These are phyloP conservation scores for Hycleus phaleratus DNA, from an alignment of 1,140 invertebrate species.

Conservation along the genomic window DNA sequence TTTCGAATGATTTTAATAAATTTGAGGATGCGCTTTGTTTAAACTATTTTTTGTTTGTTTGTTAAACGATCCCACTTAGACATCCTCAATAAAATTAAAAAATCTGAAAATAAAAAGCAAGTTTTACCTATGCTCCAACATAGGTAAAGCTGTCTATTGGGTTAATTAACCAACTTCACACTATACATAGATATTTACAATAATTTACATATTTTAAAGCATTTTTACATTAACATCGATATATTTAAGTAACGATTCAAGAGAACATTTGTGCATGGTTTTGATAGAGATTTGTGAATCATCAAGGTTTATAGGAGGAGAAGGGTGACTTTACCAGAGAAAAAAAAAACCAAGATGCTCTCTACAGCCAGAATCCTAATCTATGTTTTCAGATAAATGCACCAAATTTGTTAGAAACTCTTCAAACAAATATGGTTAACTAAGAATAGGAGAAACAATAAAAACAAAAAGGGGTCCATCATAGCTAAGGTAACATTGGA, in stretches of 20 bases:
- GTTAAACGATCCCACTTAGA: no score
- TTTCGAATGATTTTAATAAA: neutral
- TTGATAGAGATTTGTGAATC: conserved; percentile 2
- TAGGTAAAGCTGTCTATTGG: no score
- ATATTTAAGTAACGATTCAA: conserved; percentile 12
- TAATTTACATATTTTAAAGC: conserved; percentile 4
- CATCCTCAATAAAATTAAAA: no score
- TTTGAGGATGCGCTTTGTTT: no score
- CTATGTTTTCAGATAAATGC: conserved; percentile 3
- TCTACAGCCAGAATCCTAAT: conserved; percentile 23
- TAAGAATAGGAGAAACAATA: conserved; percentile 5
- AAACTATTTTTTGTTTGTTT: no score
- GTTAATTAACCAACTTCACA: no score
- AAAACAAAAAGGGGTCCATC: conserved; percentile 16
- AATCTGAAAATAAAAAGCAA: no score
- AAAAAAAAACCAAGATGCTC: conserved; percentile 22
- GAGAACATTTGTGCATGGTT: conserved; percentile 10
- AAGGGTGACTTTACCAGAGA: no score
- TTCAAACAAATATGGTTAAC: conserved; percentile 16
- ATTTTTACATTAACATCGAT: conserved; percentile 9
- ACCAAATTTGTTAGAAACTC: no score
- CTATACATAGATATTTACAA: conserved; percentile 7
- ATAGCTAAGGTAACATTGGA: conserved; percentile 44
- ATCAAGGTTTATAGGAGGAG: neutral
- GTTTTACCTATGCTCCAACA: no score